Conservation (phyloP, 2,113 vertebrate species). For the Nycticryphes semicollaris region DNA sequence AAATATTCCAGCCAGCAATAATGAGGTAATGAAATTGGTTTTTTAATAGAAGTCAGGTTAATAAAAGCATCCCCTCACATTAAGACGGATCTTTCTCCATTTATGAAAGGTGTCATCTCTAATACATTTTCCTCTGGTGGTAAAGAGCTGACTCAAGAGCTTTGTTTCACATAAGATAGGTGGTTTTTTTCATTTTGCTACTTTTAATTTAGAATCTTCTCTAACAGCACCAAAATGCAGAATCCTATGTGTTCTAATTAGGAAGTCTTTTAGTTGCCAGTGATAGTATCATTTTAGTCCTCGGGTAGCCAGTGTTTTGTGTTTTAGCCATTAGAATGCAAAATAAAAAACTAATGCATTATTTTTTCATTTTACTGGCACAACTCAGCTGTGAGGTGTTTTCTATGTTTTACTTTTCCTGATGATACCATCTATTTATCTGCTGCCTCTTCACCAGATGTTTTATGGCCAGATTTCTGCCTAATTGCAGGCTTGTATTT, state of each 20-base stretch:
- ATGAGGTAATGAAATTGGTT: background rate
- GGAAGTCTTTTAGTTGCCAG: background rate
- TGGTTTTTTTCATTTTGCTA: background rate
- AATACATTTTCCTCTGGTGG: background rate
- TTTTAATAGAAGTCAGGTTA: background rate
- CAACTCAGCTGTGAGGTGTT: background rate
- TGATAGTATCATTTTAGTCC: background rate
- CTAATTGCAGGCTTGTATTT: background rate
- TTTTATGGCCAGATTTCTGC: background rate
- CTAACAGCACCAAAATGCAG: background rate
- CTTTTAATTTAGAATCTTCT: background rate
- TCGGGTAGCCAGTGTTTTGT: background rate
- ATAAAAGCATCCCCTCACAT: rapidly evolving
- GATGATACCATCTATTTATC: background rate
- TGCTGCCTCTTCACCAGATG: background rate
- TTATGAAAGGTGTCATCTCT: background rate
- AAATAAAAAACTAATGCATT: background rate
- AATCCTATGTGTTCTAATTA: background rate
- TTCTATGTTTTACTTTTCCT: background rate
- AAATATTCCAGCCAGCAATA: background rate
- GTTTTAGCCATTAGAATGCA: background rate
- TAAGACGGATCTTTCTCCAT: background rate
- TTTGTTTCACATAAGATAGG: background rate
- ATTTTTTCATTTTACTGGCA: background rate
- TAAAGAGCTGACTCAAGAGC: background rate